phyloP scores from a whole-genome alignment of 1,140 invertebrate genomes.

The Mamestra configurata region DNA sequence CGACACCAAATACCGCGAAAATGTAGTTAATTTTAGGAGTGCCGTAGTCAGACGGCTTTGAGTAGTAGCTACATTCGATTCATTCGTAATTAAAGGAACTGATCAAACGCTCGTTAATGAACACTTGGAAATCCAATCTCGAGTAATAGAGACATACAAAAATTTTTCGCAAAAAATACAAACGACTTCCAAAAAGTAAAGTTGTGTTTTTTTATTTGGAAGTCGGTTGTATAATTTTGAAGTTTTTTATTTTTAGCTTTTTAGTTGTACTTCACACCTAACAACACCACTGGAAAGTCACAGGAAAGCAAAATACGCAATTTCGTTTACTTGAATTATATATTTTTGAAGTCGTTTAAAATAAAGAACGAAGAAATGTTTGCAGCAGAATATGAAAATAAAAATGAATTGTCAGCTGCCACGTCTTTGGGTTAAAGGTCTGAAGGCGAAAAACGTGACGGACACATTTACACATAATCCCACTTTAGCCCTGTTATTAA shows the following conservation, averaged over 20 bases:
- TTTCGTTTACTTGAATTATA: no score
- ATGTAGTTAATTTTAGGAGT: neutral
- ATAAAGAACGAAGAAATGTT: no score
- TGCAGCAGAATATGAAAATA: neutral
- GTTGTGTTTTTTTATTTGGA: no score
- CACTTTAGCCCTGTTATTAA: slow-evolving; percentile 47
- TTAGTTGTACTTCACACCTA: no score
- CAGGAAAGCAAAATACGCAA: no score
- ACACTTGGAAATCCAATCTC: neutral
- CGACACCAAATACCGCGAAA: neutral
- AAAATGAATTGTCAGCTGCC: neutral
- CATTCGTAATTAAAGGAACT: neutral
- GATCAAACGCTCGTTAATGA: neutral
- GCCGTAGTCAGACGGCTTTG: neutral
- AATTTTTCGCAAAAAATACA: no score
- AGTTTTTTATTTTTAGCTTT: no score
- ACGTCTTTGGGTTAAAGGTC: neutral
- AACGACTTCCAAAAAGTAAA: no score
- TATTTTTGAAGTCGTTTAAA: no score
- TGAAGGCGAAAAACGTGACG: slow-evolving; percentile 23
- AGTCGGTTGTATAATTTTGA: no score
- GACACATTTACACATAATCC: slow-evolving; percentile 43
- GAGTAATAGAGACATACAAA: neutral
- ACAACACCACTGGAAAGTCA: no score
- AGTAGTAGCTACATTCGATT: neutral